Conservation (phyloP, 1,140 invertebrate genomes). For the Pseudomyrmex concolor region DNA sequence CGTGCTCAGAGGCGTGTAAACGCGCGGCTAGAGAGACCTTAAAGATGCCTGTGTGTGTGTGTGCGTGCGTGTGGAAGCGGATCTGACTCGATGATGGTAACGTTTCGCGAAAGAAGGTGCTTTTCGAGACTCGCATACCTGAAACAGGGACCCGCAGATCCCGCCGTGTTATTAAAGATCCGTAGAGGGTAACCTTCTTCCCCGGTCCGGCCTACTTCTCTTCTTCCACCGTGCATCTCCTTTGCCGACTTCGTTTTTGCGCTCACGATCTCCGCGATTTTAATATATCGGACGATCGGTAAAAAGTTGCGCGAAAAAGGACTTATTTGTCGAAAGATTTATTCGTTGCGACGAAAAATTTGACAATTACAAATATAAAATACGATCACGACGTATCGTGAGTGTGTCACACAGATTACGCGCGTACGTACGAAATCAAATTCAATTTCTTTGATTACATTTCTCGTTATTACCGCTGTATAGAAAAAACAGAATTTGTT, state of each 20-base stretch:
- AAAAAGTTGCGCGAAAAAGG: not conserved
- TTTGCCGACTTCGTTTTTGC: constrained; percentile 47
- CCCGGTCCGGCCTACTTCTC: constrained; percentile 60
- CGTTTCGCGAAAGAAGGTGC: constrained; percentile 56
- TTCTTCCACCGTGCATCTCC: constrained; percentile 54
- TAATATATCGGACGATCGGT: constrained; percentile 12
- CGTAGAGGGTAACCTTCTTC: constrained; percentile 62
- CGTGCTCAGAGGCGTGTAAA: constrained; percentile 54
- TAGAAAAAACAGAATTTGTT: not conserved
- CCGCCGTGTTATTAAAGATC: constrained; percentile 79
- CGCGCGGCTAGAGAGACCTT: constrained; percentile 24
- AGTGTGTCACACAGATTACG: not conserved
- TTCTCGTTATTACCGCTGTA: not conserved
- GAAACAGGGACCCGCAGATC: constrained; percentile 70
- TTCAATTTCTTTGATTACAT: not conserved
- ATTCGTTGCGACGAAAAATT: too few relatives aligned
- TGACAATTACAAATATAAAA: too few relatives aligned
- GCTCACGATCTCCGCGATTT: constrained; percentile 35
- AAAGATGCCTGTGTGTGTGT: constrained; percentile 37
- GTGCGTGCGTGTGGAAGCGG: not conserved
- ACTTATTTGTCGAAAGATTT: not conserved
- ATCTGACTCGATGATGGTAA: constrained; percentile 42
- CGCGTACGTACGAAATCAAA: not conserved
- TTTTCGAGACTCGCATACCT: constrained; percentile 75
- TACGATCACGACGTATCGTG: not conserved